phyloP scores from a whole-genome alignment of 2,113 vertebrate species.

The Panthera uncia region DNA sequence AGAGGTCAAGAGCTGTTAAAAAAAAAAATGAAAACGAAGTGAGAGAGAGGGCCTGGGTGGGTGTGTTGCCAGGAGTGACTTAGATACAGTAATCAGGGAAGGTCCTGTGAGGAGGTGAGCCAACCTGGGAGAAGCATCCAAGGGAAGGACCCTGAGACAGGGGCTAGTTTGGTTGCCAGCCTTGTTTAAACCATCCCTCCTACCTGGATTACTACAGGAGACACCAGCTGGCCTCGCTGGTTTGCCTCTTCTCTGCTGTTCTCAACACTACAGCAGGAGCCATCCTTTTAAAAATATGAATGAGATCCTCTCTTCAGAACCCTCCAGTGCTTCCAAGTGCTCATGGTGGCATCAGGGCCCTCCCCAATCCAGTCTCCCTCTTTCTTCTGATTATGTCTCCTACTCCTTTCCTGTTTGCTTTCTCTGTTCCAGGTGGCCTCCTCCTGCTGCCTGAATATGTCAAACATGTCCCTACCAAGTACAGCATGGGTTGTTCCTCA shows the following conservation, averaged over 20 bases:
- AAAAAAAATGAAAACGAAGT: not conserved
- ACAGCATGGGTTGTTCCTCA: not conserved
- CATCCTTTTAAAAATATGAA: not conserved
- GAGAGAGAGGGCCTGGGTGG: not conserved
- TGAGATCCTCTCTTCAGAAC: not conserved
- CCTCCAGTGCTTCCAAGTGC: not conserved
- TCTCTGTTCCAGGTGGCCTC: not conserved
- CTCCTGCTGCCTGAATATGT: not conserved
- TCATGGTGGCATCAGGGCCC: not conserved
- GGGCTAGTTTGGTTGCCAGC: not conserved
- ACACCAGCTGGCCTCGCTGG: not conserved
- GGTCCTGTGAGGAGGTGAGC: not conserved
- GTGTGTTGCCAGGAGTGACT: not conserved
- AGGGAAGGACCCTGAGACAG: not conserved
- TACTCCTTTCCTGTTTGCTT: not conserved
- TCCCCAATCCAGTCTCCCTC: rapidly evolving
- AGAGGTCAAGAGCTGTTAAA: not conserved
- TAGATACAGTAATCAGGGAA: not conserved
- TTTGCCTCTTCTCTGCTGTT: not conserved
- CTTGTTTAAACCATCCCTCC: not conserved
- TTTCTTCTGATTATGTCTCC: not conserved
- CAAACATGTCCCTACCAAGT: not conserved
- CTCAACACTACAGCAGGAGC: not conserved
- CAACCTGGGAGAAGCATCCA: not conserved
- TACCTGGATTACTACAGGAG: not conserved